Percentiles rank a stretch among this genome's conserved stretches.
Evolutionary conservation across 2,888 invertebrate genomes (phyloP).

Genomic region (Agrotis segetum): DNA sequence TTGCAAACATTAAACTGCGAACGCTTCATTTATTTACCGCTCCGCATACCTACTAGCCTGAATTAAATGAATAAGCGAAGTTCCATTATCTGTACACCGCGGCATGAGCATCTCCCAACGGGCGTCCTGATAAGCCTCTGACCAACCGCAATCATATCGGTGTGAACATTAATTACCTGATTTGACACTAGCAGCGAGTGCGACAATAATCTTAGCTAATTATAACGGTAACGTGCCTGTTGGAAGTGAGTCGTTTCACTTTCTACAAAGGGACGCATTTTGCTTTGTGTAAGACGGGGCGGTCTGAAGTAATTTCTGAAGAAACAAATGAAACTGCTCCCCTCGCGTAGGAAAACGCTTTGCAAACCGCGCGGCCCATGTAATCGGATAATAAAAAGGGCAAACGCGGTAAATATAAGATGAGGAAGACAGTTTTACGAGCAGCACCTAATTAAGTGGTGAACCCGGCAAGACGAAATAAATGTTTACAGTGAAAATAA

Average conservation of each 20-base stretch:
- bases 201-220: slow-evolving; percentile 85
- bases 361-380: slow-evolving; percentile 89
- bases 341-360: slow-evolving; percentile 87
- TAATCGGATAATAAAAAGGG: slow-evolving; percentile 91
- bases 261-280: slow-evolving; percentile 68
- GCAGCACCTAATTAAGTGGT: slow-evolving; percentile 91
- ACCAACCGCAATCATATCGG: slow-evolving; percentile 87
- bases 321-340: slow-evolving; percentile 91
- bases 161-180: slow-evolving; percentile 85
- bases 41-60: slow-evolving; percentile 32
- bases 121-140: slow-evolving; percentile 84
- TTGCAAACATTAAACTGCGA: slow-evolving; percentile 46
- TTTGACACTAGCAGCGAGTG: slow-evolving; percentile 78
- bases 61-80: slow-evolving; percentile 73
- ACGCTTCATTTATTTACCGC: slow-evolving; percentile 54
- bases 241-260: slow-evolving; percentile 71
- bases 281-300: slow-evolving; percentile 70
- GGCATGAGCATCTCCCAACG: slow-evolving; percentile 80
- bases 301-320: slow-evolving; percentile 88
- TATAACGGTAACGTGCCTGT: slow-evolving; percentile 77
- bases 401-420: slow-evolving; percentile 91
- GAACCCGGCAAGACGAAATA: slow-evolving; percentile 88
- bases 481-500: slow-evolving; percentile 85
- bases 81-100: slow-evolving; percentile 74
- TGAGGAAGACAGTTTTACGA: slow-evolving; percentile 91